phyloP scores from a whole-genome alignment of 2,113 vertebrate genomes.

The Egretta garzetta region DNA sequence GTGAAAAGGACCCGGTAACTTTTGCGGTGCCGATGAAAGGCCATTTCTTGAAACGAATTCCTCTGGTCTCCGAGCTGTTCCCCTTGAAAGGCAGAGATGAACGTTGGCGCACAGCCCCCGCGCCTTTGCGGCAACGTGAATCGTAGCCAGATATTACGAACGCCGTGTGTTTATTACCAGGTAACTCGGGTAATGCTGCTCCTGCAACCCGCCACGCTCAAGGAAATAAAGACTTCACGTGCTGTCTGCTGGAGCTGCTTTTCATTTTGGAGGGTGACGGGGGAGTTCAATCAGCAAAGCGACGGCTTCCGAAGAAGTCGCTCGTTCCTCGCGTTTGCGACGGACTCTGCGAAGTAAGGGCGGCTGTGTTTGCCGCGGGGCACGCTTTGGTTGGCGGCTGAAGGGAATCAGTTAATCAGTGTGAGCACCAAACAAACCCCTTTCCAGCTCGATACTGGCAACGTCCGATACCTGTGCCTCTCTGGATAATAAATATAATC shows the following conservation, averaged over 20 bases:
- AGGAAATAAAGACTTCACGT: not conserved
- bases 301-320: not conserved
- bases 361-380: not conserved
- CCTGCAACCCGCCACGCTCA: not conserved
- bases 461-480: not conserved
- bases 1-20: not conserved
- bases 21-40: not conserved
- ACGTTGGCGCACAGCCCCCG: not conserved
- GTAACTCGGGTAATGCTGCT: not conserved
- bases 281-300: not conserved
- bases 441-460: not conserved
- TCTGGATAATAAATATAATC: not conserved
- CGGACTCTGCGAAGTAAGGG: not conserved
- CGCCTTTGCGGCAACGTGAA: no score
- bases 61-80: not conserved
- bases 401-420: not conserved
- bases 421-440: not conserved
- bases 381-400: rapidly evolving
- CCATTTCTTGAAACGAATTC: not conserved
- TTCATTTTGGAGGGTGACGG: not conserved
- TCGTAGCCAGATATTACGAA: not conserved
- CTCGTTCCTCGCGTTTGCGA: rapidly evolving
- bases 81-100: not conserved
- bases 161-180: not conserved
- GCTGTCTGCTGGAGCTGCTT: not conserved